Evolutionary conservation across 2,113 vertebrate species (phyloP).

Genomic region (Chloroceryle aenea): DNA sequence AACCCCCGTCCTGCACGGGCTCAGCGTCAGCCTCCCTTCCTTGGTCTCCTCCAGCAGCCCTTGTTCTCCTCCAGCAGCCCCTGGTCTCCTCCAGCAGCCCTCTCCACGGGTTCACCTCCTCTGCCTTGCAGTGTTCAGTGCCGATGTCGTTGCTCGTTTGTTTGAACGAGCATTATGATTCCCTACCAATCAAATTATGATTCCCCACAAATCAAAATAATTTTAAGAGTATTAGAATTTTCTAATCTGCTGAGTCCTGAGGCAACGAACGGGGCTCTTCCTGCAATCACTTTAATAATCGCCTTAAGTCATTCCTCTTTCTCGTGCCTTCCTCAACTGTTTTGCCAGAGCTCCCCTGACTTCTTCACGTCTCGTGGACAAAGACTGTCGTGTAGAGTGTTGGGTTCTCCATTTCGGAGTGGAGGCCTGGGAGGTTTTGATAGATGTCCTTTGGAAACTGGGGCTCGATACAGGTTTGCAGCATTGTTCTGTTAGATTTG

Average conservation of each 20-base stretch:
- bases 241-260: not conserved
- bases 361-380: rapidly evolving
- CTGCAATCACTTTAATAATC: not conserved
- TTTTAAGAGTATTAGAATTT: not conserved
- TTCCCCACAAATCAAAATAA: not conserved
- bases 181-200: not conserved
- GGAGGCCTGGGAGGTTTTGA: not conserved
- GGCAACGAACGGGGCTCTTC: not conserved
- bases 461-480: not conserved
- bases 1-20: not conserved
- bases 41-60: not conserved
- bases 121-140: not conserved
- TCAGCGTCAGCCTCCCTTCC: not conserved
- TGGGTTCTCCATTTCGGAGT: not conserved
- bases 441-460: rapidly evolving
- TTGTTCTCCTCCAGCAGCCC: too few relatives aligned
- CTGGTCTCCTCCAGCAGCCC: not conserved
- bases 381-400: not conserved
- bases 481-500: not conserved
- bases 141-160: not conserved
- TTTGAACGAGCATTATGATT: not conserved
- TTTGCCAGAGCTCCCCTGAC: not conserved
- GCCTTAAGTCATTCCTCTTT: not conserved
- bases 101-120: not conserved
- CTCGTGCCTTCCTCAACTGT: not conserved